Base-by-base conservation (phyloP, 2,113 vertebrate genomes). In the Antennarius striatus region DNA sequence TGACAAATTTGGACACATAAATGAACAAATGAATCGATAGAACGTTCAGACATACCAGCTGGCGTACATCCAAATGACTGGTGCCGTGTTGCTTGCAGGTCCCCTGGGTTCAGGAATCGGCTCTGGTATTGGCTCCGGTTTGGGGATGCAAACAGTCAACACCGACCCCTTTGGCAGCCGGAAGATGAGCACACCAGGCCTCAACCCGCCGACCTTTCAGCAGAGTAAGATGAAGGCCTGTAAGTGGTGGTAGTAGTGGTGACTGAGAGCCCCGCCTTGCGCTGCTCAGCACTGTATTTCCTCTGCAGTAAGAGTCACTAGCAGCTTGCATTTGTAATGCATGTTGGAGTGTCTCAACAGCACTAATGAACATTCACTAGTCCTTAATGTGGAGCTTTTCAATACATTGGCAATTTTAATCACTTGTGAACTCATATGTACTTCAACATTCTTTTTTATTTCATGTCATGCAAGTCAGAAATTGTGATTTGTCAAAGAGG, bases 141-240 rank as follows among this genome's bases (percentile, higher is more conserved):
- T 99, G 71, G 95, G 96, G 77, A 96, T 99, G 90, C 93, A 95
- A 69, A 89, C 95, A 0, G 96, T 98, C 52, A 98, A 92, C 88
- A 96, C 91, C 0, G 98, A 99, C 64, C 96, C 96, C 0, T 99
- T 99, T 81, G 94, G 95, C 79, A 95, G 95, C 86, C 95, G 97
- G 88, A 99, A 99, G 93, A 93, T 99, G 93, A 97, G 96, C 94
- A 96, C 96, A 78, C 96, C 98, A 73, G 96, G 96, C 91, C 84
- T 99, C 91, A 99, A 95, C 91, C 96, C 97, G 54, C 93, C 96
- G 49, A 96, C 96, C 89, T 99, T 99, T 93, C 98, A 99, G 95
- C 98, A 99, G 95, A 98, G 98, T 99, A 98, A 96, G 98, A 96
- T 96, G 92, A 96, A 95, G 95, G 93, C 94, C 95, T 95, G 93